Evolutionary conservation across 2,113 vertebrate species (phyloP), one percentile per base, ranked within the genome.

Genomic region (Chaetops frenatus): DNA sequence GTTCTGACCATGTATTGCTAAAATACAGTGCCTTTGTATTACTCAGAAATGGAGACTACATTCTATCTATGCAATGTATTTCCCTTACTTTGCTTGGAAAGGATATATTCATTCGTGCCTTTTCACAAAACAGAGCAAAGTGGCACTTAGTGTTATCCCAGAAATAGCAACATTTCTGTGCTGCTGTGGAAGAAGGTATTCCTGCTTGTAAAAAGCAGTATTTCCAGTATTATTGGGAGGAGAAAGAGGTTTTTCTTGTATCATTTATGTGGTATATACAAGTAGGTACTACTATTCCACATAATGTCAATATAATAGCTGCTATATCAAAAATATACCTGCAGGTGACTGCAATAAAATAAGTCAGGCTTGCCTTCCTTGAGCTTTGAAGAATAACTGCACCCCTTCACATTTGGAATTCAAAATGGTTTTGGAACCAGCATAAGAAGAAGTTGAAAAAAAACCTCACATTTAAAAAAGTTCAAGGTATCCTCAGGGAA

Each of bases 61-160:
- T 48, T 91, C 54, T 77, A 33, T 12, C n/a, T 61, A 29, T 77
- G 31, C 28, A 90, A 61, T 31, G 12, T 35, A 51, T 45, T 51
- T 57, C 56, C 10, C 24, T 29, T 21, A 53, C 7, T 81, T 86
- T 88, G 10, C 25, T 73, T 74, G 23, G n/a, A 77, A 77, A 70
- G 17, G 2, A 42, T 44, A 45, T 35, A 53, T 21, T 61, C 0
- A 4, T 77, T 60, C 44, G 56, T 0, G 2, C n/a, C n/a, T 57
- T 91, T 74, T 71, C 47, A 62, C 33, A 81, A 74, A 86, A 77
- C n/a, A 33, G 17, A 54, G 12, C 54, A 35, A 23, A 81, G 28
- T 20, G 9, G 38, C 42, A n/a, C 13, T 61, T 15, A 23, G 23
- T 81, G 15, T 57, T 69, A 88, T 47, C 22, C 9, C 28, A 81